A percentile compares a stretch with the other conserved stretches of the same genome.
Conservation (phyloP, 2,888 invertebrate genomes). For the Brachyptera putata region DNA sequence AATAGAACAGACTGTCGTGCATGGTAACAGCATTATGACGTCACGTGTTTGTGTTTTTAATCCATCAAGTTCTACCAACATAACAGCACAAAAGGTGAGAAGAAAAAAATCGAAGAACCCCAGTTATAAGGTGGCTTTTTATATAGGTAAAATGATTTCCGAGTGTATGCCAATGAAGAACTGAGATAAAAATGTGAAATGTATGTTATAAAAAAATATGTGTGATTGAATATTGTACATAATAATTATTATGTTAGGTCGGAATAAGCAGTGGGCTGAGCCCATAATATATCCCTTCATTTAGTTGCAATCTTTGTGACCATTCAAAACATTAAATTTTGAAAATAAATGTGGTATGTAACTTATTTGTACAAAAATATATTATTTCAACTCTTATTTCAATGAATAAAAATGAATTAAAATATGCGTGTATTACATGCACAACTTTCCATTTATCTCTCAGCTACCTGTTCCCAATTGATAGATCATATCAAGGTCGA, state of each 20-base stretch:
- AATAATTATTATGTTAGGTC: slow-evolving; percentile 3
- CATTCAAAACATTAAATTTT: slow-evolving; percentile 21
- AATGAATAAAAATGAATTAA: slow-evolving; percentile 1
- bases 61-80: background rate
- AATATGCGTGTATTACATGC: too few relatives aligned
- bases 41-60: background rate
- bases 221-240: slow-evolving; percentile 6
- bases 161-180: background rate
- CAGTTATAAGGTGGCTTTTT: background rate
- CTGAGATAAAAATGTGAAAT: background rate
- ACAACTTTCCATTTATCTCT: too few relatives aligned
- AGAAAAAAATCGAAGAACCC: background rate
- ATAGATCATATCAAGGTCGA: too few relatives aligned
- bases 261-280: background rate
- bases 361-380: slow-evolving; percentile 22
- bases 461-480: too few relatives aligned
- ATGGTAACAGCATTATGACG: background rate
- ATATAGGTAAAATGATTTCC: background rate
- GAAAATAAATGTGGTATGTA: slow-evolving; percentile 30
- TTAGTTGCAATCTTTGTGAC: slow-evolving; percentile 17
- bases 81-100: background rate
- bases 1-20: background rate
- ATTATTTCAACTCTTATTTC: slow-evolving; percentile 6
- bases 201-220: background rate
- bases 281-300: slow-evolving; percentile 14